Evolutionary conservation across 2,888 invertebrate species (phyloP).

Genomic region (Drosophila meridiana): DNA sequence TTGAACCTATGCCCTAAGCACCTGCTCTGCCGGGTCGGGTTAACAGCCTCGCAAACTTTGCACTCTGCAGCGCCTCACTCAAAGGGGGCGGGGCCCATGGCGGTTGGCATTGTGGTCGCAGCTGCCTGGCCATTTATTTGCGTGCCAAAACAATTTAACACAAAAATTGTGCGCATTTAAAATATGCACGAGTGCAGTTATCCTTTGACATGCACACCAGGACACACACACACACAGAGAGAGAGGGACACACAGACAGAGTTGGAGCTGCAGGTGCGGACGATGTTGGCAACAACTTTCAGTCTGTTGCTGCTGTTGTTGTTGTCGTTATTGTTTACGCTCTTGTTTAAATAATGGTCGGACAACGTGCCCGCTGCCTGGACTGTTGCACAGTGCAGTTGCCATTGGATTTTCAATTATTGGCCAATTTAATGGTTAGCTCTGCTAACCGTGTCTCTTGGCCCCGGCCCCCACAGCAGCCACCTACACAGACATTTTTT

Average conservation of each 20-base stretch:
- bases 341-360: slow-evolving; percentile 79
- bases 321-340: slow-evolving; percentile 76
- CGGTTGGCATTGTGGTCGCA: slow-evolving; percentile 46
- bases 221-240: slow-evolving; percentile 38
- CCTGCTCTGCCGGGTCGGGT: slow-evolving; percentile 59
- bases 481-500: slow-evolving; percentile 48
- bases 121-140: slow-evolving; percentile 77
- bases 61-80: slow-evolving; percentile 38
- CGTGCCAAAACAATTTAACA: slow-evolving; percentile 81
- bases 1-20: slow-evolving; percentile 55
- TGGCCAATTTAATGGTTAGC: slow-evolving; percentile 80
- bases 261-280: slow-evolving; percentile 60
- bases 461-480: neutral
- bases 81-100: neutral
- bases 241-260: slow-evolving; percentile 25
- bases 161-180: slow-evolving; percentile 76
- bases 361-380: slow-evolving; percentile 68
- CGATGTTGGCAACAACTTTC: slow-evolving; percentile 63
- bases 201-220: slow-evolving; percentile 66
- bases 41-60: slow-evolving; percentile 68
- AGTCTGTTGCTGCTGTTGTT: slow-evolving; percentile 50
- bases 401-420: slow-evolving; percentile 84
- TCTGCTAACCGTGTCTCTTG: neutral
- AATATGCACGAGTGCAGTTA: slow-evolving; percentile 75
- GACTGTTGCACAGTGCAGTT: slow-evolving; percentile 67